Evolutionary conservation across 30 jellyfish, hydroid and myxozoan species (phyloP), one percentile per base, ranked within the genome.

Genomic region (Nemopilema nomurai): DNA sequence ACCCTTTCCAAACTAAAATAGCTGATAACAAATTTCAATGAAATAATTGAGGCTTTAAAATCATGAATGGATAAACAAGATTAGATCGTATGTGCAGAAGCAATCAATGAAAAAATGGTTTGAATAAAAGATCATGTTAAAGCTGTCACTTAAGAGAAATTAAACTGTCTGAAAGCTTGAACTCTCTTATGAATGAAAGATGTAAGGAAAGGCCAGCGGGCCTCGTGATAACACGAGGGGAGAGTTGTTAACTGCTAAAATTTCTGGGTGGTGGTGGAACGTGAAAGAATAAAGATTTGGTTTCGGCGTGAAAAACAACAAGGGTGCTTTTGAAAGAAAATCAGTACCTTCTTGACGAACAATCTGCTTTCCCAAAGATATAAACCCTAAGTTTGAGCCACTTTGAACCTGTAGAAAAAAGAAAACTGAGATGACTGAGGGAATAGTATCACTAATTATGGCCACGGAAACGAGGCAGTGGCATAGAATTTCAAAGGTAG

Each of bases 301-400:
- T 3, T 13, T 41, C n/a, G 57, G 57, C 57, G 9, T 41, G 57
- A 41, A 41, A 41, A 41, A 41, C 57, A 41, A n/a, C n/a, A n/a
- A n/a, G n/a, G n/a, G n/a, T n/a, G n/a, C n/a, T n/a, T n/a, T n/a
- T n/a, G 52, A 67, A 22, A 20, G 31, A 67, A 67, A 32, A 67
- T 67, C 4, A 71, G 33, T 28, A 80, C 89, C 89, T 67, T 32
- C 89, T 24, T 80, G 81, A 18, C 72, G 73, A 23, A 80, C 81
- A 32, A 80, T 80, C 66, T 80, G 89, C 73, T 33, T 80, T 67
- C 81, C 81, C 29, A 80, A 26, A 22, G 53, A n/a, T 22, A 80
- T 18, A 30, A 80, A 66, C 18, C 89, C 89, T 0, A 80, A 25
- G 51, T 74, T 29, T 28, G 81, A 28, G 20, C 82, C 89, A 63